A percentile compares a stretch with the other conserved stretches of the same genome.
phyloP scores from a whole-genome alignment of 2,888 invertebrate species.

The Agonopterix heracliana region DNA sequence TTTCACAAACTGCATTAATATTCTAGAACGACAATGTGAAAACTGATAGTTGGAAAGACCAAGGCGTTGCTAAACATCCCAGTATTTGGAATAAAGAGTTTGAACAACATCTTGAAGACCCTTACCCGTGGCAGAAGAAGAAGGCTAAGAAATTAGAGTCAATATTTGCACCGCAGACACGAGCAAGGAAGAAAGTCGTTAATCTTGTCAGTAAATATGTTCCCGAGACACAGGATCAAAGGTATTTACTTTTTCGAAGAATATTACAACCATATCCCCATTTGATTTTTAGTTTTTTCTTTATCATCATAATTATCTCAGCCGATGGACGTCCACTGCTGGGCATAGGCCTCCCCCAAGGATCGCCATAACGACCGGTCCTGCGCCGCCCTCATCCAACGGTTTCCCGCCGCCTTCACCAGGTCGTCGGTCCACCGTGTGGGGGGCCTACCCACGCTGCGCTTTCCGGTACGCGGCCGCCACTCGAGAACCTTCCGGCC shows the following conservation, averaged over 20 bases:
- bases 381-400: too few species aligned
- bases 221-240: conserved; percentile 58
- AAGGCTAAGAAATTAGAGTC: conserved; percentile 39
- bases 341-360: too few species aligned
- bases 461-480: too few species aligned
- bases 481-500: too few species aligned
- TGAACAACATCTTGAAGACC: conserved; percentile 28
- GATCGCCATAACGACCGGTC: too few species aligned
- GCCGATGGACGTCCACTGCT: too few species aligned
- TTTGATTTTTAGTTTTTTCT: neutral
- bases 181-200: conserved; percentile 46
- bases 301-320: too few species aligned
- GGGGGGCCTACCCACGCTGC: too few species aligned
- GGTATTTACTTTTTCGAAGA: conserved; percentile 26
- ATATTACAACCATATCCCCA: neutral
- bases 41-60: conserved; percentile 55
- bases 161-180: conserved; percentile 32
- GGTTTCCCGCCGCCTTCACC: too few species aligned
- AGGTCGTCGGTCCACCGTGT: too few species aligned
- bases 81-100: conserved; percentile 66
- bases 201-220: conserved; percentile 53
- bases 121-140: conserved; percentile 51
- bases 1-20: too few species aligned
- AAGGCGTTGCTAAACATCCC: conserved; percentile 46
- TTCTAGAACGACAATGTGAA: conserved; percentile 41